These are phyloP conservation scores for Siderastrea radians DNA, from an alignment of 92 coral and sea anemone genomes.

Conservation along the genomic window DNA sequence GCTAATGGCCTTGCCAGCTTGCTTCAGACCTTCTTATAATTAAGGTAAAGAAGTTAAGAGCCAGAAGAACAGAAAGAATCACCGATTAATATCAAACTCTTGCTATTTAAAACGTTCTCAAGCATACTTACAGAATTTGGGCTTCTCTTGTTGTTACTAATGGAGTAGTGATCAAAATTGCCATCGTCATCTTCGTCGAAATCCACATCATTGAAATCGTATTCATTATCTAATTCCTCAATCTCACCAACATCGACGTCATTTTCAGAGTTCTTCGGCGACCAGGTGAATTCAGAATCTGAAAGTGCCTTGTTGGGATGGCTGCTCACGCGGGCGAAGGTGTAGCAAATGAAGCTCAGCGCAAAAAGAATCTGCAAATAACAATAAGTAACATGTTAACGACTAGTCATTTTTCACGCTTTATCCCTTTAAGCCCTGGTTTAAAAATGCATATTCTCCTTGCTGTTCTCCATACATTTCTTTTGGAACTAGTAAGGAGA, in stretches of 20 bases:
- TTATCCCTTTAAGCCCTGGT: no score
- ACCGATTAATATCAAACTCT: no score
- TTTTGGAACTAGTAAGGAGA: no score
- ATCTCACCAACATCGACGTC: conserved; percentile 22
- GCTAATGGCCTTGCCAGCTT: no score
- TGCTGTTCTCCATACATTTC: no score
- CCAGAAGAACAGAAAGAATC: no score
- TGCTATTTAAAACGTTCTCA: not conserved
- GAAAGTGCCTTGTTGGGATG: conserved; percentile 15
- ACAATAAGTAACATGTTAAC: not conserved
- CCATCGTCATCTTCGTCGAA: conserved; percentile 4
- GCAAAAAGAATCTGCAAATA: conserved; percentile 10
- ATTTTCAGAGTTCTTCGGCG: conserved; percentile 28
- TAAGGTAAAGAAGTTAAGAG: no score
- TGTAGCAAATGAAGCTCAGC: conserved; percentile 15
- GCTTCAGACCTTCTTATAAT: no score
- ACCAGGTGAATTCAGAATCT: conserved; percentile 19
- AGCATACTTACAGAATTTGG: conserved; percentile 41
- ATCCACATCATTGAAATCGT: conserved; percentile 4
- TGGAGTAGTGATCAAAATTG: not conserved
- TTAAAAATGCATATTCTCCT: no score
- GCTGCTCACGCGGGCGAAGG: not conserved
- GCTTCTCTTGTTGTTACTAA: conserved; percentile 32
- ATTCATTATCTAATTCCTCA: conserved; percentile 11
- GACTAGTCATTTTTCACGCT: no score